A percentile compares a stretch with the other conserved stretches of the same genome.
These are phyloP conservation scores for Vicugna pacos DNA, from an alignment of 2,113 vertebrate genomes.

Conservation along the genomic window DNA sequence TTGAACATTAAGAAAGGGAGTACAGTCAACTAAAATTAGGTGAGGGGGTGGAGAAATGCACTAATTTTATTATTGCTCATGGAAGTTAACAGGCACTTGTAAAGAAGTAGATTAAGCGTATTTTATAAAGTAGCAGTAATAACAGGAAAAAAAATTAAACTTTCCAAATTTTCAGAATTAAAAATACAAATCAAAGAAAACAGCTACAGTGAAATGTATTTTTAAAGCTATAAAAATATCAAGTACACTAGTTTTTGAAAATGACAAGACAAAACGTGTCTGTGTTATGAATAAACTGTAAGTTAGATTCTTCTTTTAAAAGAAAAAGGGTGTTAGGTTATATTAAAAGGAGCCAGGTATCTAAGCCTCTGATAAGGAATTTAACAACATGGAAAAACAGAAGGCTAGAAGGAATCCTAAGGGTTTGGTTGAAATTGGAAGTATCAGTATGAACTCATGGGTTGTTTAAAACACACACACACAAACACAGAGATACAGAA, in stretches of 20 bases:
- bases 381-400: not conserved
- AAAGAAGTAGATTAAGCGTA: not conserved
- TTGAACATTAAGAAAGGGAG: not conserved
- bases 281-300: not conserved
- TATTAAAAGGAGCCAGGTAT: not conserved
- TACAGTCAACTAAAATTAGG: not conserved
- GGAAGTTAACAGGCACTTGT: not conserved
- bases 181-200: not conserved
- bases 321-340: not conserved
- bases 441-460: not conserved
- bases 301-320: not conserved
- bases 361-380: not conserved
- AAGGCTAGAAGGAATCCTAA: not conserved
- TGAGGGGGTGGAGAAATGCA: not conserved
- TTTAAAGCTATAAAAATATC: not conserved
- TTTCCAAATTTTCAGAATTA: not conserved
- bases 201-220: not conserved
- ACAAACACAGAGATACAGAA: not conserved
- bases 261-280: not conserved
- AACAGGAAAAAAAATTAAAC: not conserved
- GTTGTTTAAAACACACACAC: not conserved
- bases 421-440: not conserved
- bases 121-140: not conserved
- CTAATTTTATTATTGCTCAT: not conserved
- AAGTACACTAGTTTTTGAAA: not conserved